Base-by-base conservation (phyloP, 2,113 vertebrate species). In the Mixornis gularis region DNA sequence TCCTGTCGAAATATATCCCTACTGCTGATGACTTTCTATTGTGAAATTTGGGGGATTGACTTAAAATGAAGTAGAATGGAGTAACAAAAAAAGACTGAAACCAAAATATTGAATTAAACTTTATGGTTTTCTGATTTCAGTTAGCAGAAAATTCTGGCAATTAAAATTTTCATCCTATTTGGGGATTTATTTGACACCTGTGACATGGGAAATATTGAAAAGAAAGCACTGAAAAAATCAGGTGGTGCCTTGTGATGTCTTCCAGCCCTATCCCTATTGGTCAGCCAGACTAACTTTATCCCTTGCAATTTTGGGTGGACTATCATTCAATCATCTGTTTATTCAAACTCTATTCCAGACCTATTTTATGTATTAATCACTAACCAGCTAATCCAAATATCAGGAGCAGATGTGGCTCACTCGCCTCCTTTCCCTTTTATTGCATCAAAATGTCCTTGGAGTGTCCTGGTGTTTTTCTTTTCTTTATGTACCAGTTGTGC, bases 401-500 rank as follows among this genome's bases (percentile, higher is more conserved):
- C 70, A 88, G 59, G 22, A 89, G 43, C 71, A 76, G 70, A 70
- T 87, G 76, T 71, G 66, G 41, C 55, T 92, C 2, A 0, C 63
- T 69, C 48, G 38, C 40, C 55, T 65, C 48, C 52, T 64, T 80
- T 91, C 43, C 29, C 17, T 62, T 89, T 81, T 44, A 84, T 63
- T 84, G 12, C 73, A 55, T 77, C 72, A 88, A 91, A 63, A 43
- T 53, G 80, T 94, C 93, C 96, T 97, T 95, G 0, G 0, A 87
- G 56, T 59, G 64, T 85, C 89, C 94, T 41, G 19, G n/a, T 85
- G 85, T 49, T 93, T 93, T 89, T 51, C 69, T 87, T 89, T 85
- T 85, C 59, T 66, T 93, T 89, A 84, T 65, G 79, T 73, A 77
- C 71, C 80, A 72, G 22, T 68, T 66, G 80, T 84, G 84, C 76